Evolutionary conservation across 1,140 invertebrate species (phyloP), one percentile per base, ranked within the genome.

Genomic region (Potamilus streckersoni): DNA sequence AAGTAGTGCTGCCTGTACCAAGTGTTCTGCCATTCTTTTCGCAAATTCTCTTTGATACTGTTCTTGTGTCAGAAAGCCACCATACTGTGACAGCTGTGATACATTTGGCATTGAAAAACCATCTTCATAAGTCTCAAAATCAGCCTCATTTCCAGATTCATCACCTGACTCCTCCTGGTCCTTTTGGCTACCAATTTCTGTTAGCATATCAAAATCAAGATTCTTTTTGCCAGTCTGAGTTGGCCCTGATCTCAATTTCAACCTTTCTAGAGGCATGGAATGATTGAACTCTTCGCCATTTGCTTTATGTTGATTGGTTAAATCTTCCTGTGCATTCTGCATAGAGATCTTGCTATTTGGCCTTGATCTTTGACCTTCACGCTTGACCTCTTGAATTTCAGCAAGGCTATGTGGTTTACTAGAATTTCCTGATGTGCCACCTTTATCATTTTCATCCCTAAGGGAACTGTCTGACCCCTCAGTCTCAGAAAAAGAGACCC

Each of bases 1-100:
- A 58, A 89, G 70, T 20, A 89, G 73, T 0, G 88, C 86, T 2
- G 86, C 87, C 74, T 89, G 87, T 6, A 88, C 84, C n/a, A 89
- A 73, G 68, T 85, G 74, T 73, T 88, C 84, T 15, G 87, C 82
- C 87, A 89, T 88, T 1, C 63, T 65, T 75, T 82, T 78, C 2
- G 88, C 85, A 66, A 87, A 79, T 15, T 86, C 83, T 55, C 83
- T 74, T 38, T 84, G 82, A 19, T 76, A 68, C 15, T 84, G 79
- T n/a, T 85, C 83, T n/a, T 69, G 49, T 0, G 82, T 81, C 19
- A 76, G 72, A 1, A 73, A 76, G 20, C 72, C 78, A 61, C 79
- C 73, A 58, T 79, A 67, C 61, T 78, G 71, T 15, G 83, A 82
- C 31, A 84, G 65, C 31, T 80, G 74, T 16, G 83, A 83, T 56